Percentiles rank a stretch among this genome's conserved stretches.
Evolutionary conservation across 2,888 invertebrate species (phyloP).

Genomic region (Drosophila meridiana): DNA sequence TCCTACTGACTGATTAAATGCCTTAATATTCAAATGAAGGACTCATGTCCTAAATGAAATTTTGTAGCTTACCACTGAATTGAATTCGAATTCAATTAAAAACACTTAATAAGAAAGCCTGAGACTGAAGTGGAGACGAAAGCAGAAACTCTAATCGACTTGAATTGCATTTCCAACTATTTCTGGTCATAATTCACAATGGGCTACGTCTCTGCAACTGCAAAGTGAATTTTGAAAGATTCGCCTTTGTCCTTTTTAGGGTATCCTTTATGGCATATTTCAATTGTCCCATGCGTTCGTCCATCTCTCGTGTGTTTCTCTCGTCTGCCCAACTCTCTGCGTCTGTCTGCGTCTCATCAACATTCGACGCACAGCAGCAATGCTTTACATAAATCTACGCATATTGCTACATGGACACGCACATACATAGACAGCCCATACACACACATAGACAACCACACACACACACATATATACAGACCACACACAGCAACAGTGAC

Average conservation of each 20-base stretch:
- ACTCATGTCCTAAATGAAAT: not conserved
- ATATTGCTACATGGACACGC: constrained; percentile 19
- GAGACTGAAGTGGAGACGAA: not conserved
- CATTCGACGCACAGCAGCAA: constrained; percentile 23
- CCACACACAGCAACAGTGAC: constrained; percentile 22
- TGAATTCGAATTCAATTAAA: not conserved
- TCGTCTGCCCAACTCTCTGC: not conserved
- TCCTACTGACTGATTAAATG: not conserved
- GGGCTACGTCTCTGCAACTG: not conserved
- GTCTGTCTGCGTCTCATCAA: constrained; percentile 28
- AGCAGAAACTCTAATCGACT: constrained; percentile 6
- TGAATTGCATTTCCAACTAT: not conserved
- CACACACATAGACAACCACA: not conserved
- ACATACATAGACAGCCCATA: not conserved
- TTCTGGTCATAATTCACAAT: constrained; percentile 6
- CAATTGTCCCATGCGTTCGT: not conserved
- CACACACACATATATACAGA: not conserved
- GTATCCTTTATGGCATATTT: constrained; percentile 4
- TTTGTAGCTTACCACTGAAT: not conserved
- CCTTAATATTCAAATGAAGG: not conserved
- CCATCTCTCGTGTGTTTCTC: not conserved
- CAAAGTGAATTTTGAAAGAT: constrained; percentile 3
- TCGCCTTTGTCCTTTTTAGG: constrained; percentile 4
- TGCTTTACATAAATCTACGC: constrained; percentile 48
- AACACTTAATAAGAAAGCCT: not conserved